phyloP scores from a whole-genome alignment of 2,113 vertebrate genomes.

The Cromileptes altivelis region DNA sequence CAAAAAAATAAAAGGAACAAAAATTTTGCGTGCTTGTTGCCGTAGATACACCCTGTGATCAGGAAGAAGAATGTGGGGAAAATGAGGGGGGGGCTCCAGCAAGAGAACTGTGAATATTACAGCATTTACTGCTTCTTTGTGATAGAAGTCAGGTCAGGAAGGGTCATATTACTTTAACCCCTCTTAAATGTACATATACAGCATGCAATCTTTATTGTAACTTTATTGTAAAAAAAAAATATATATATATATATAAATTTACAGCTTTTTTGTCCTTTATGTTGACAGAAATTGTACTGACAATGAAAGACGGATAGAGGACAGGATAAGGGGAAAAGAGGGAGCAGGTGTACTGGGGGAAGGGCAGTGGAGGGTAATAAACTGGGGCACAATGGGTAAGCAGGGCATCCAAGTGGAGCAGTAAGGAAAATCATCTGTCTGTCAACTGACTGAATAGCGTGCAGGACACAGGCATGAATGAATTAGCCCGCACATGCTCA shows the following conservation, averaged over 20 bases:
- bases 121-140: not conserved
- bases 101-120: not conserved
- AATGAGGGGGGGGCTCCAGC: not conserved
- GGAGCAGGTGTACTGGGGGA: slow-evolving; percentile 67
- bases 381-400: slow-evolving; percentile 52
- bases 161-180: not conserved
- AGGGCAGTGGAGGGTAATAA: slow-evolving; percentile 46
- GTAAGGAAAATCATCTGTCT: slow-evolving; percentile 51
- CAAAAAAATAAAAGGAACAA: not conserved
- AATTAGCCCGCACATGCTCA: slow-evolving; percentile 4
- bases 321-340: slow-evolving; percentile 10
- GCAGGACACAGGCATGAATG: slow-evolving; percentile 4
- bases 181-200: not conserved
- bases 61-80: not conserved
- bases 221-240: not conserved
- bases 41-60: not conserved
- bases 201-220: not conserved
- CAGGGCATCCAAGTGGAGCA: slow-evolving; percentile 53
- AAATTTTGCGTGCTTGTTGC: not conserved
- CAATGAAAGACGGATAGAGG: not conserved
- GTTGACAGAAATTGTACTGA: not conserved
- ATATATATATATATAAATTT: not conserved
- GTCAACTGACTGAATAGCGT: slow-evolving; percentile 41
- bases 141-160: slow-evolving; percentile 6
- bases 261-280: not conserved